phyloP scores from a whole-genome alignment of 1,140 invertebrate genomes.

The Macrosteles quadrilineatus region DNA sequence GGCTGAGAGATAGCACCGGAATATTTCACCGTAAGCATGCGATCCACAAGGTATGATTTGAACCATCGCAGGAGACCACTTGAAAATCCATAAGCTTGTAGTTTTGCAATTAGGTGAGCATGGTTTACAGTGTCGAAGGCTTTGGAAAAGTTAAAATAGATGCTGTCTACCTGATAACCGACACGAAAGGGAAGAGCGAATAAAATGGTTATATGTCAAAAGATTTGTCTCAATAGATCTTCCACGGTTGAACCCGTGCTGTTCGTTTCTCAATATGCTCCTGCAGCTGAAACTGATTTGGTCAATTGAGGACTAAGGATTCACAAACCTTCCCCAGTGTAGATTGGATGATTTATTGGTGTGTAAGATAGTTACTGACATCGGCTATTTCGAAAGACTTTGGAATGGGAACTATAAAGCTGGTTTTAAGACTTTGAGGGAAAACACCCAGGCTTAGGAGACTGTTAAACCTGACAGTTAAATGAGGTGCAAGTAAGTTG shows the following conservation, averaged over 20 bases:
- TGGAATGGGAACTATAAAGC: slow-evolving; percentile 6
- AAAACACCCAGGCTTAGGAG: neutral
- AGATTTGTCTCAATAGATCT: neutral
- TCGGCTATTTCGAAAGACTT: slow-evolving; percentile 7
- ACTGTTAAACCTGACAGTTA: slow-evolving; percentile 1
- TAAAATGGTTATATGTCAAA: neutral
- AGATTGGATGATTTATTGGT: slow-evolving; percentile 9
- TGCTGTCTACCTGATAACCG: slow-evolving; percentile 13
- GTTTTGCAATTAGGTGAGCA: slow-evolving; percentile 6
- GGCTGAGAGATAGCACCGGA: slow-evolving; percentile 34
- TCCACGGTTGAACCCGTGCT: slow-evolving; percentile 2
- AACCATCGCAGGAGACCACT: slow-evolving; percentile 38
- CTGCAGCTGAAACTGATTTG: neutral
- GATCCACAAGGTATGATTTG: slow-evolving; percentile 40
- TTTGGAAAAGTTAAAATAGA: slow-evolving; percentile 19
- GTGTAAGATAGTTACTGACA: neutral
- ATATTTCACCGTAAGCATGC: slow-evolving; percentile 39
- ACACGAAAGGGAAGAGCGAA: slow-evolving; percentile 2
- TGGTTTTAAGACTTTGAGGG: slow-evolving; percentile 13
- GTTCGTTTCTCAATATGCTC: neutral
- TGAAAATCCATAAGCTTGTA: slow-evolving; percentile 1
- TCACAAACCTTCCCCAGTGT: slow-evolving; percentile 13
- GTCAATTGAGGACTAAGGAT: slow-evolving; percentile 3
- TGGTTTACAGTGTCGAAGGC: slow-evolving; percentile 21
- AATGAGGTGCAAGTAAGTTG: slow-evolving; percentile 12